A percentile compares a stretch with the other conserved stretches of the same genome.
Evolutionary conservation across 2,888 invertebrate genomes (phyloP).

Genomic region (Pollenia angustigena): DNA sequence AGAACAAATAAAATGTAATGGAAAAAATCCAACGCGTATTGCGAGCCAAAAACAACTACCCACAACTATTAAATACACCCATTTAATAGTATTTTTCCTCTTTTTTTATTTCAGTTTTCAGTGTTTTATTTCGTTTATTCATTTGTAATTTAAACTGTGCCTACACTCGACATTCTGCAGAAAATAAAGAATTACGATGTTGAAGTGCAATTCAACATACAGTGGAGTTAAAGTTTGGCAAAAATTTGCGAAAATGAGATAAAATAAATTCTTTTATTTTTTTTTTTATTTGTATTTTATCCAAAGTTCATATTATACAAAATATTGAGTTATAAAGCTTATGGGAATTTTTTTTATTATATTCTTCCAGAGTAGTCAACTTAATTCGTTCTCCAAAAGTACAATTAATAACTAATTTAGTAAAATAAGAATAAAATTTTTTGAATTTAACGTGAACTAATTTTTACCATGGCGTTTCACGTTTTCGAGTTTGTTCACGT

Average conservation of each 20-base stretch:
- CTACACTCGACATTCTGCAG: conserved; percentile 57
- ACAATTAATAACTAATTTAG: too few relatives aligned
- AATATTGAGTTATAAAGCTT: too few relatives aligned
- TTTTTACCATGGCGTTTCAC: too few relatives aligned
- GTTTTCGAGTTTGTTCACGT: too few relatives aligned
- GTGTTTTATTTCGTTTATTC: conserved; percentile 52
- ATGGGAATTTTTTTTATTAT: too few relatives aligned
- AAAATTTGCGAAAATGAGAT: background rate
- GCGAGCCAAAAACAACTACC: conserved; percentile 66
- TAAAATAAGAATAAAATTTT: too few relatives aligned
- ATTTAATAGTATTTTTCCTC: conserved; percentile 78
- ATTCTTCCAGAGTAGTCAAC: too few relatives aligned
- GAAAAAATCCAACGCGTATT: conserved; percentile 53
- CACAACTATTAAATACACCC: conserved; percentile 78
- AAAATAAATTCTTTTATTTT: too few relatives aligned
- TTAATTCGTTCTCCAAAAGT: too few relatives aligned
- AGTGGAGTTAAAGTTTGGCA: conserved; percentile 31
- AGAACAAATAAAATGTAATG: conserved; percentile 43
- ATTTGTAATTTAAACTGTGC: conserved; percentile 80
- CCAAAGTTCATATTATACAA: too few relatives aligned
- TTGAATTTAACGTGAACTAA: too few relatives aligned
- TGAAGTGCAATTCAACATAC: conserved; percentile 41
- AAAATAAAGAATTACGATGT: conserved; percentile 37
- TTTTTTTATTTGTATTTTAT: too few relatives aligned
- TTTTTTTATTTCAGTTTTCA: conserved; percentile 44